Conservation (phyloP, 2,113 vertebrate genomes). For the Elachura formosa region DNA sequence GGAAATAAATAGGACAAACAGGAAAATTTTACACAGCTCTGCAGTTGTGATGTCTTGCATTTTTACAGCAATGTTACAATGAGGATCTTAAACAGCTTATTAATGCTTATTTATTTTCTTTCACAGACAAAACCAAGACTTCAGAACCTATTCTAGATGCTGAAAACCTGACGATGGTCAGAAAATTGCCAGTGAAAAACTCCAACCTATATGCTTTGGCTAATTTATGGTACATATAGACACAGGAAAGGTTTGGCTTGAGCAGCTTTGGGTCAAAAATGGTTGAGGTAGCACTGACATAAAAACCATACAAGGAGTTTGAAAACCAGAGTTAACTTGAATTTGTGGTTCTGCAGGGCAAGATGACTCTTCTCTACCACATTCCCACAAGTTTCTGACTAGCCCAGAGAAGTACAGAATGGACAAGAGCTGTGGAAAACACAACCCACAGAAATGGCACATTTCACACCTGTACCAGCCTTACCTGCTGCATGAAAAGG, state of each 20-base stretch:
- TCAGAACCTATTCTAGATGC: neutral
- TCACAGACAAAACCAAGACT: neutral
- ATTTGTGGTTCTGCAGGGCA: neutral
- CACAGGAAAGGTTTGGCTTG: neutral
- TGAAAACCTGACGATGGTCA: neutral
- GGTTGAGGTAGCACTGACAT: neutral
- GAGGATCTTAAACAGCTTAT: neutral
- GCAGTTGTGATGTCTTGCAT: neutral
- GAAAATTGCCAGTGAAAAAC: neutral
- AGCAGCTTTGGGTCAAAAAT: rapidly evolving
- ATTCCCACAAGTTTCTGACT: neutral
- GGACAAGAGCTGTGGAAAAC: neutral
- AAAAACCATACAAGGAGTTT: neutral
- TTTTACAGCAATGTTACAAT: neutral
- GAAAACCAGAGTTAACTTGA: neutral
- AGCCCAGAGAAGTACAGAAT: neutral
- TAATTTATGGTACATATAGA: neutral
- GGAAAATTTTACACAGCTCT: neutral
- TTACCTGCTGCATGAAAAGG: neutral
- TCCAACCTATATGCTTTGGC: neutral
- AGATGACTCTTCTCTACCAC: neutral
- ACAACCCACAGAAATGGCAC: neutral
- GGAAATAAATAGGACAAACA: constrained; percentile 46
- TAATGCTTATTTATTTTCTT: neutral
- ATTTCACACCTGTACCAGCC: neutral